Conservation (phyloP, 2,113 vertebrate genomes). For the Progne subis region DNA sequence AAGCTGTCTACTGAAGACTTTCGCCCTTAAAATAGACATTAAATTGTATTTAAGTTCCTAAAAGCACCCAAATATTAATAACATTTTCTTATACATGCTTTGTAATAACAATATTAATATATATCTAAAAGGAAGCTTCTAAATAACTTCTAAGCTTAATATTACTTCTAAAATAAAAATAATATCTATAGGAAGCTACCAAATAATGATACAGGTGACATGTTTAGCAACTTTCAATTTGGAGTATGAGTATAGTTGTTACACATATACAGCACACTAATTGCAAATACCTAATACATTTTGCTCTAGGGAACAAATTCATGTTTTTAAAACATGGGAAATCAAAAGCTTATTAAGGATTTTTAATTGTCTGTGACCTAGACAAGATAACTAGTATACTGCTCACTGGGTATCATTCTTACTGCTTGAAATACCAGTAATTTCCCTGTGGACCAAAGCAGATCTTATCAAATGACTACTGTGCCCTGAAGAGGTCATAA, state of each 20-base stretch:
- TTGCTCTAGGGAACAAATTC: background rate
- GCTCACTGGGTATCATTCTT: background rate
- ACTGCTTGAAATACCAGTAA: constrained; percentile 22
- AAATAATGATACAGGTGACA: background rate
- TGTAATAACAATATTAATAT: background rate
- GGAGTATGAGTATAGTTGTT: background rate
- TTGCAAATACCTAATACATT: background rate
- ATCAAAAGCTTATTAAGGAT: background rate
- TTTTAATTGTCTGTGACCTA: constrained; percentile 42
- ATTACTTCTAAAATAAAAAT: background rate
- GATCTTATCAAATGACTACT: constrained; percentile 20
- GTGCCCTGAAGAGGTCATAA: constrained; percentile 27
- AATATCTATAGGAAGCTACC: background rate
- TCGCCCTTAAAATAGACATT: background rate
- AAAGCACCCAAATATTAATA: background rate
- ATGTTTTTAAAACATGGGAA: background rate
- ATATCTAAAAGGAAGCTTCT: background rate
- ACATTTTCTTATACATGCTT: background rate
- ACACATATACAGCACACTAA: background rate
- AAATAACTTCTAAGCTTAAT: background rate
- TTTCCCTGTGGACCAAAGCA: constrained; percentile 34
- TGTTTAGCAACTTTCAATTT: background rate
- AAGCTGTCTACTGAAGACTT: background rate
- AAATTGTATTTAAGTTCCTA: background rate
- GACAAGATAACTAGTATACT: background rate